Conservation (phyloP, 2,113 vertebrate species). For the Misgurnus mizolepis region DNA sequence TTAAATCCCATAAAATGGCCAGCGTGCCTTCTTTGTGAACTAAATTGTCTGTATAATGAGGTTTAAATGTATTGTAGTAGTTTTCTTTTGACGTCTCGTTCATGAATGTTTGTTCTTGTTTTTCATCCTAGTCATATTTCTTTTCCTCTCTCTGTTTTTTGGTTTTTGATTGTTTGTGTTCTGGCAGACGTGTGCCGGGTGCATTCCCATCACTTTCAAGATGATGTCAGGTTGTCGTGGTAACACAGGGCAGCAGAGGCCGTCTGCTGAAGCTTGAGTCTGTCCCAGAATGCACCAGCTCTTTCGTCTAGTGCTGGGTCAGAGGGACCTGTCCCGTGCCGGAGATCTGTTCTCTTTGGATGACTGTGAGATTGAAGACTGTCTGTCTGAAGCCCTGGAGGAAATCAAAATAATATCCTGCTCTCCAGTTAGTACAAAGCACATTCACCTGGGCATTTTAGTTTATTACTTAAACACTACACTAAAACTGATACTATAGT, state of each 20-base stretch:
- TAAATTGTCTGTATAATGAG: no score
- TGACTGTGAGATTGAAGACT: conserved; percentile 88
- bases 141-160: not conserved
- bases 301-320: conserved; percentile 87
- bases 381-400: conserved; percentile 90
- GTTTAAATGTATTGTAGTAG: no score
- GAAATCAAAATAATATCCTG: conserved; percentile 93
- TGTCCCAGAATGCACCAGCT: conserved; percentile 87
- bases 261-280: not conserved
- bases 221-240: conserved; percentile 46
- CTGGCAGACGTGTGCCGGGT: conserved; percentile 24
- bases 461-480: no score
- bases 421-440: conserved; percentile 79
- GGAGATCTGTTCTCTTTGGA: conserved; percentile 95
- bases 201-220: conserved; percentile 39
- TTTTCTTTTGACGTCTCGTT: no score
- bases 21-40: no score
- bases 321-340: conserved; percentile 90
- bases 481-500: no score
- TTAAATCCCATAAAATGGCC: not conserved
- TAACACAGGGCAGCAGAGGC: conserved; percentile 41
- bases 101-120: no score
- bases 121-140: not conserved
- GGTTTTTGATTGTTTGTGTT: conserved; percentile 47
- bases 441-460: not conserved